Conservation (phyloP, 2,888 invertebrate species). For the Agonum fuliginosum region DNA sequence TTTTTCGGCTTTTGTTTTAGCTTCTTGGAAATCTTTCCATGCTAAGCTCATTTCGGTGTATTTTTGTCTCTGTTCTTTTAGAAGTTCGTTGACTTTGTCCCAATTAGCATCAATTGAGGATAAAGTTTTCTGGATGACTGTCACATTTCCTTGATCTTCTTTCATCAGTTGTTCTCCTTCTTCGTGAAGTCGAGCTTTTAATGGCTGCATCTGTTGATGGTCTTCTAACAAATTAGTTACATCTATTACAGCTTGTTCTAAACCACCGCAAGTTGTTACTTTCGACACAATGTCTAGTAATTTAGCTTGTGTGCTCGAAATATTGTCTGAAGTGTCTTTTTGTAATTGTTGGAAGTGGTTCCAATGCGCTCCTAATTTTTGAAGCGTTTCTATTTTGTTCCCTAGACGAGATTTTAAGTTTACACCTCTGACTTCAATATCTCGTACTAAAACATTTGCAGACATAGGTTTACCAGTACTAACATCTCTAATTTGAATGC, state of each 20-base stretch:
- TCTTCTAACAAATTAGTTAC: slow-evolving; percentile 74
- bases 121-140: slow-evolving; percentile 86
- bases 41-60: slow-evolving; percentile 83
- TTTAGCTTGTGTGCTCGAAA: slow-evolving; percentile 77
- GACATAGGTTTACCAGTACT: slow-evolving; percentile 82
- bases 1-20: slow-evolving; percentile 81
- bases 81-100: slow-evolving; percentile 85
- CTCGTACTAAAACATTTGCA: slow-evolving; percentile 83
- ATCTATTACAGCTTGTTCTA: slow-evolving; percentile 73
- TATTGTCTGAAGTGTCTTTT: slow-evolving; percentile 80
- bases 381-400: slow-evolving; percentile 80
- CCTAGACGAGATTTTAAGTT: slow-evolving; percentile 80
- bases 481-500: slow-evolving; percentile 82
- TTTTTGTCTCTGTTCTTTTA: slow-evolving; percentile 84
- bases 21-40: slow-evolving; percentile 84
- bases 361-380: slow-evolving; percentile 85
- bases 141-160: slow-evolving; percentile 87
- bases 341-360: slow-evolving; percentile 85
- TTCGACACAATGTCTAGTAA: slow-evolving; percentile 76
- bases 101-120: slow-evolving; percentile 86
- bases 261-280: slow-evolving; percentile 73
- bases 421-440: slow-evolving; percentile 83
- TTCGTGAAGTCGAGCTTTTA: slow-evolving; percentile 84
- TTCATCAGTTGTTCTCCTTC: slow-evolving; percentile 87
- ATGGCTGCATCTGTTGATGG: slow-evolving; percentile 77